Percentiles rank a stretch among this genome's conserved stretches.
phyloP scores from a whole-genome alignment of 2,888 invertebrate species.

The Zaprionus bogoriensis region DNA sequence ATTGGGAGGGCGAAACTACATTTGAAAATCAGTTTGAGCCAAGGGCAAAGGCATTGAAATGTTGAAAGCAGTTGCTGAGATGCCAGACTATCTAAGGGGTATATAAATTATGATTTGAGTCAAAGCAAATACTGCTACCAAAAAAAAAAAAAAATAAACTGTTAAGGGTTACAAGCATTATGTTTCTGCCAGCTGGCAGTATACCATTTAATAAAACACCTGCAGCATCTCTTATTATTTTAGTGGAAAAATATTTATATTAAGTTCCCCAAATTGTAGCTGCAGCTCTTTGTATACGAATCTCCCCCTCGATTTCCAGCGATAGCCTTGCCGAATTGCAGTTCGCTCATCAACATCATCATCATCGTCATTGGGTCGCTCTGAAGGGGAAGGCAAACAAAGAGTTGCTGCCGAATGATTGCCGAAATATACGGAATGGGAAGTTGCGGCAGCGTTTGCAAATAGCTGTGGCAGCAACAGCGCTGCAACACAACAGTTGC shows the following conservation, averaged over 20 bases:
- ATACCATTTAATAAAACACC: no score
- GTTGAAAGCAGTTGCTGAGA: background rate
- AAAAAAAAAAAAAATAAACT: no score
- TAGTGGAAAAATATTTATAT: no score
- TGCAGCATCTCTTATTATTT: no score
- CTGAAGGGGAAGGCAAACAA: slow-evolving; percentile 17
- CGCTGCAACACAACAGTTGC: slow-evolving; percentile 18
- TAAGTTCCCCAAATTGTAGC: background rate
- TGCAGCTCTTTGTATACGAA: no score
- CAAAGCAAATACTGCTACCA: no score
- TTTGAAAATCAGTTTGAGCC: slow-evolving; percentile 20
- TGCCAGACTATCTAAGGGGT: no score
- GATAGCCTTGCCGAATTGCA: background rate
- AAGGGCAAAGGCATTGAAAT: background rate
- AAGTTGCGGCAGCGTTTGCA: slow-evolving; percentile 36
- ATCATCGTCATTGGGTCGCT: slow-evolving; percentile 6
- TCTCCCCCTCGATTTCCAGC: background rate
- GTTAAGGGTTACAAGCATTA: no score
- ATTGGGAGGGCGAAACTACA: background rate
- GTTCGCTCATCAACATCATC: slow-evolving; percentile 6
- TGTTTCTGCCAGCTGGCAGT: no score
- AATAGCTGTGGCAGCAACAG: background rate
- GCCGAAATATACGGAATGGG: slow-evolving; percentile 11
- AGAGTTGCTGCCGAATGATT: slow-evolving; percentile 1
- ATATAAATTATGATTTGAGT: no score